These are phyloP conservation scores for Dendroctonus valens DNA, from an alignment of 1,140 invertebrate genomes.

Conservation along the genomic window DNA sequence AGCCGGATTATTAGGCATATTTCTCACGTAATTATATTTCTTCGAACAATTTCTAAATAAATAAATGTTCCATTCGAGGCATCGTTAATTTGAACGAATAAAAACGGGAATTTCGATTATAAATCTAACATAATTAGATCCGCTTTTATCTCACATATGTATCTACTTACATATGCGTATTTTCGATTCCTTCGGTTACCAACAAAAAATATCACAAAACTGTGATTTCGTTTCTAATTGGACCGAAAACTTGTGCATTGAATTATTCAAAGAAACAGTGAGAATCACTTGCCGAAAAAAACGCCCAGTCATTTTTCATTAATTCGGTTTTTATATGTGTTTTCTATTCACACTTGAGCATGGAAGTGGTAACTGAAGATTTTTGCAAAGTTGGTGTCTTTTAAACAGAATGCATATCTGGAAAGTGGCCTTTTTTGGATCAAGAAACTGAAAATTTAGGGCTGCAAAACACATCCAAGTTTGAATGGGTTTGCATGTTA, in stretches of 20 bases:
- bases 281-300: too few species aligned
- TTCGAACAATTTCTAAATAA: conserved; percentile 16
- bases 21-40: conserved; percentile 31
- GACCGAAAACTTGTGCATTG: conserved; percentile 1
- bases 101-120: conserved; percentile 10
- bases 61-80: conserved; percentile 5
- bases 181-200: background rate
- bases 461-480: too few species aligned
- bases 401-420: too few species aligned
- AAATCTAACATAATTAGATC: background rate
- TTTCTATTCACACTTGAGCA: too few species aligned
- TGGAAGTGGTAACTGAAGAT: too few species aligned
- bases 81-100: conserved; percentile 11
- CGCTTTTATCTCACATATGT: background rate
- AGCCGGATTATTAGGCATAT: conserved; percentile 26
- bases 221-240: conserved; percentile 2
- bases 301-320: too few species aligned
- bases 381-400: too few species aligned
- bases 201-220: conserved; percentile 4
- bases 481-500: too few species aligned
- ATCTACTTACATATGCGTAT: background rate
- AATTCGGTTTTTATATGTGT: too few species aligned
- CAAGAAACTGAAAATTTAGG: too few species aligned
- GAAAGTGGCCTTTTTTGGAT: too few species aligned
- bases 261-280: background rate